Conservation (phyloP, 2,888 invertebrate genomes). For the Helicoverpa assulta region DNA sequence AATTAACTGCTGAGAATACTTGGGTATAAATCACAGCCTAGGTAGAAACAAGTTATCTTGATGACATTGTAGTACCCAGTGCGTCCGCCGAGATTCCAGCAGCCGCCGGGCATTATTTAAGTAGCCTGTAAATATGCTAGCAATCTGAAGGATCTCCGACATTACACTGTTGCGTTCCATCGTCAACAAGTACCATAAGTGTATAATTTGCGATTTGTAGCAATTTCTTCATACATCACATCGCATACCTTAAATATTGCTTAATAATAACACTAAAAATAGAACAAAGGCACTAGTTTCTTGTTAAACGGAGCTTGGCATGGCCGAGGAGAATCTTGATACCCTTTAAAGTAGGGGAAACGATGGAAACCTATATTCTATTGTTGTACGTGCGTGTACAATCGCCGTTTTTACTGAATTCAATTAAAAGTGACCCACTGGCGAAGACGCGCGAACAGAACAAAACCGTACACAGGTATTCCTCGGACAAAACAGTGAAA, state of each 20-base stretch:
- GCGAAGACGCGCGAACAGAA: constrained; percentile 67
- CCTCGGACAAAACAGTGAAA: constrained; percentile 63
- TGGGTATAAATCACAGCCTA: constrained; percentile 32
- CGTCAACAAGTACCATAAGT: constrained; percentile 25
- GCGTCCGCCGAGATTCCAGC: constrained; percentile 47
- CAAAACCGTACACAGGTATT: constrained; percentile 68
- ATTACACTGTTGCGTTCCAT: constrained; percentile 41
- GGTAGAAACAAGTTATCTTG: constrained; percentile 38
- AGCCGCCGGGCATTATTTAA: constrained; percentile 52
- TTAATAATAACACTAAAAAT: constrained; percentile 21
- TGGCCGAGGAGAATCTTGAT: constrained; percentile 26
- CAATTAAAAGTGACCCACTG: constrained; percentile 89
- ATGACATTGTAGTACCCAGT: constrained; percentile 35
- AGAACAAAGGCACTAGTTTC: constrained; percentile 8
- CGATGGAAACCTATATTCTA: constrained; percentile 70
- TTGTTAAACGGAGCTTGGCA: constrained; percentile 16
- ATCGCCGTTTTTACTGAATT: constrained; percentile 84
- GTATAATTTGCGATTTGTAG: constrained; percentile 40
- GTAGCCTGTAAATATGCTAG: constrained; percentile 45
- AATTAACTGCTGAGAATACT: constrained; percentile 23
- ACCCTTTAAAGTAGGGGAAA: constrained; percentile 57
- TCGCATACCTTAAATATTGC: constrained; percentile 2
- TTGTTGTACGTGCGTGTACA: constrained; percentile 86
- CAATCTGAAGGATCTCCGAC: constrained; percentile 52
- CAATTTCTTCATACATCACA: constrained; percentile 27